A percentile compares a stretch with the other conserved stretches of the same genome.
Evolutionary conservation across 2,113 vertebrate species (phyloP).

Genomic region (Petaurus breviceps): DNA sequence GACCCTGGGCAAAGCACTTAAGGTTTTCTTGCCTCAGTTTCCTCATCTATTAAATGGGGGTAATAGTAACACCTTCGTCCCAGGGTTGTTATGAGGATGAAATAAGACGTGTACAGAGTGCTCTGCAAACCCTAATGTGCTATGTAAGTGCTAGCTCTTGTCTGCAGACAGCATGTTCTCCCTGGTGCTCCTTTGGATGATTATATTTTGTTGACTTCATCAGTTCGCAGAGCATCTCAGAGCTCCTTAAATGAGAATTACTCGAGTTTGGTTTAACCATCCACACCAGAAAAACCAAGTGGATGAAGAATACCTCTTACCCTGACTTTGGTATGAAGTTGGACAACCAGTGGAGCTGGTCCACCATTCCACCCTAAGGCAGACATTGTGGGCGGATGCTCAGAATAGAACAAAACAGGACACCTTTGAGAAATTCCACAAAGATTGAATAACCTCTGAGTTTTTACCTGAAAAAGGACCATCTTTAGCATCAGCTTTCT

Average conservation of each 20-base stretch:
- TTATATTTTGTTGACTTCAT: neutral
- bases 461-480: neutral
- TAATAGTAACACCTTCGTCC: neutral
- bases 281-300: neutral
- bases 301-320: neutral
- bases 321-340: neutral
- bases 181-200: neutral
- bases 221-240: neutral
- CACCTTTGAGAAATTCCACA: neutral
- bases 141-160: neutral
- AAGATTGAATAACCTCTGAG: neutral
- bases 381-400: neutral
- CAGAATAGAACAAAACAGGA: neutral
- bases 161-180: neutral
- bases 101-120: neutral
- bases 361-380: neutral
- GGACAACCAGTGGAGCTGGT: neutral
- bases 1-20: neutral
- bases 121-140: neutral
- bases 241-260: neutral
- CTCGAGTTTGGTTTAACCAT: neutral
- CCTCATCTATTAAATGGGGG: neutral
- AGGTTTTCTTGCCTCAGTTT: neutral
- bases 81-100: neutral
- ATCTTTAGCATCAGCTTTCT: neutral